Evolutionary conservation across 2,888 invertebrate genomes (phyloP), one percentile per base, ranked within the genome.

Genomic region (Bedellia somnulentella): DNA sequence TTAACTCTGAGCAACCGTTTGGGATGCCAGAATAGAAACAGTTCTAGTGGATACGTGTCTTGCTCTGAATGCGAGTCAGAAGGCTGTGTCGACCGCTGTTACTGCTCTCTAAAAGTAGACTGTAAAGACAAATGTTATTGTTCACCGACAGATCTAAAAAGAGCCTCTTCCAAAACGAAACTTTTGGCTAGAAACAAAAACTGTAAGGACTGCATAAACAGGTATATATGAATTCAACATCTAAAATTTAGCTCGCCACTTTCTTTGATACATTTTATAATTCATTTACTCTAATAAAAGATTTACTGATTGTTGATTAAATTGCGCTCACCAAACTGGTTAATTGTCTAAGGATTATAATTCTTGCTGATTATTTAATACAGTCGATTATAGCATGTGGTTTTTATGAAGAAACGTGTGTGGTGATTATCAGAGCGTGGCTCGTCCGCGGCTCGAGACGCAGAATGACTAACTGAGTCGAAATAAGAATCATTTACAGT

Each of bases 21-120:
- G 3, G 80, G 78, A 29, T 81, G 81, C 35, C 77, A 81, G 37
- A 81, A 82, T 37, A 53, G 83, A 23, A 82, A 82, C 42, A 82
- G 82, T 46, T 82, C 82, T 5, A 82, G 82, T 44, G 82, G 82
- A 43, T 91, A 91, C 50, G 89, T 91, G 1, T 89, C 90, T 2
- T 93, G 91, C 54, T 91, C 91, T 24, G 93, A 93, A 57, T 93
- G 93, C 51, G 91, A 92, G 48, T 90, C 89, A 2, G 91, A 91
- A 43, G 86, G 89, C 9, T 91, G 91, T 48, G 84, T 87, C 0
- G 91, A 92, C 51, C 85, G 90, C 44, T 93, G 93, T 47, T 93
- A 93, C 48, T 93, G 93, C 49, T 89, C 90, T 2, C 48, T 89
- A 34, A 84, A 83, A 13, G 76, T 75, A 3, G 79, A 78, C 35